Base-by-base conservation (phyloP, 2,888 invertebrate genomes). In the Morpho deidamia region DNA sequence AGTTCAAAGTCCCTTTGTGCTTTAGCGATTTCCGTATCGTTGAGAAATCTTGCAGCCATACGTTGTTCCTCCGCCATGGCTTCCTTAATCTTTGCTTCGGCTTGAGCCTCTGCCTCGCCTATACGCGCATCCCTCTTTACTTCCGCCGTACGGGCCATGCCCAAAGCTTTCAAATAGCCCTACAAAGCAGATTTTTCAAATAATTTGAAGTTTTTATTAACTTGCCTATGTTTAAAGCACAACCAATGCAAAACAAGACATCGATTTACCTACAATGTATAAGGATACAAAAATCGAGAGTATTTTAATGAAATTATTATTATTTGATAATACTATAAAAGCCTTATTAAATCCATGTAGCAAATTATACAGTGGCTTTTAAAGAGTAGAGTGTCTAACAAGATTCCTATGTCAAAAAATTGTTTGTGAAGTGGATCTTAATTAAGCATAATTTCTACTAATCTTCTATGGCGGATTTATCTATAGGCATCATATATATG, bases 11-110 rank as follows among this genome's bases (percentile, higher is more conserved):
- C 98, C 60, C 99, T 91, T 76, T 97, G 96, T 0, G 99, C 97
- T 81, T 99, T 98, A 1, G 99, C 98, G 56, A 99, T 98, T 82
- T 99, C 98, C 0, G 98, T 97, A 76, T 99, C 98, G 85, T 99
- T 99, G 11, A 96, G 87, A 79, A 97, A 97, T 59, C 97, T 93
- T 0, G 98, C 92, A 0, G 98, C 97, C 97, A 98, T 97, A 46
- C 98, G 92, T 78, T 98, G 97, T 80, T 99, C 98, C 78, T 99
- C 98, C 0, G 99, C 99, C 74, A 97, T 95, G 0, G 98, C 98
- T 83, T 98, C 98, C 74, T 96, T 96, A 68, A 97, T 97, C 70
- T 93, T 94, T 0, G 98, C 96, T 74, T 99, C 98, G 51, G 95
- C 93, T 51, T 95, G 93, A 0, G 99, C 99, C 77, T 99, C 98